A percentile compares a stretch with the other conserved stretches of the same genome.
phyloP scores from a whole-genome alignment of 2,113 vertebrate genomes.

The Xiphophorus maculatus region DNA sequence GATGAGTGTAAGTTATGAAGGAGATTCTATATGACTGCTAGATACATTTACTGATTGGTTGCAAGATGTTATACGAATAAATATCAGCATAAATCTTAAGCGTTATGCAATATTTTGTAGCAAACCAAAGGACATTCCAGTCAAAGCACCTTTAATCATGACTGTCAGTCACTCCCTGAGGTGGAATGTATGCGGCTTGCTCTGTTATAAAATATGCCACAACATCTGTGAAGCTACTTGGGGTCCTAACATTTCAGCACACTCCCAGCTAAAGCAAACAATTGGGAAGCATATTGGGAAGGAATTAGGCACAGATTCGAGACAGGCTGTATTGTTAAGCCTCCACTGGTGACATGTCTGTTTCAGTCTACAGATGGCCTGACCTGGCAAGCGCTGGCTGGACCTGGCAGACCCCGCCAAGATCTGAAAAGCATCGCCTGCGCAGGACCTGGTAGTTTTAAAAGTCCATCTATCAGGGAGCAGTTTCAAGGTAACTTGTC shows the following conservation, averaged over 20 bases:
- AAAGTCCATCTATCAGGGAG: slow-evolving; percentile 22
- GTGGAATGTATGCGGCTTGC: slow-evolving; percentile 65
- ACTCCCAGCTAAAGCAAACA: slow-evolving; percentile 74
- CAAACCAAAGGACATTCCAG: slow-evolving; percentile 45
- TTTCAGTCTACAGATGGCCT: slow-evolving; percentile 68
- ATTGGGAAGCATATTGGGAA: slow-evolving; percentile 79
- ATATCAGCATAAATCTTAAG: neutral
- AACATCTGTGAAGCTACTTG: slow-evolving; percentile 82
- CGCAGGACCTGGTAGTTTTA: slow-evolving; percentile 39
- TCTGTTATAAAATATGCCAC: slow-evolving; percentile 67
- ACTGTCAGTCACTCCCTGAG: slow-evolving; percentile 67
- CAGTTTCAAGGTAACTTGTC: slow-evolving; percentile 5
- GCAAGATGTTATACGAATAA: neutral
- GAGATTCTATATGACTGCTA: neutral
- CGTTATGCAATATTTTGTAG: slow-evolving; percentile 18
- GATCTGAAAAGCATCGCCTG: slow-evolving; percentile 34
- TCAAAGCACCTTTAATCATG: slow-evolving; percentile 62
- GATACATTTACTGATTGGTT: neutral
- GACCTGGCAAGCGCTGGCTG: slow-evolving; percentile 68
- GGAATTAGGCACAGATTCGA: slow-evolving; percentile 77
- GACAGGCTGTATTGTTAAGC: slow-evolving; percentile 76
- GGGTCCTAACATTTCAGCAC: slow-evolving; percentile 61
- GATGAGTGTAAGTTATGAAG: neutral
- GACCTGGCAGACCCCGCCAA: slow-evolving; percentile 59
- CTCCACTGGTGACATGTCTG: slow-evolving; percentile 67